Conservation (phyloP, 2,113 vertebrate genomes). For the Bostrychus sinensis region DNA sequence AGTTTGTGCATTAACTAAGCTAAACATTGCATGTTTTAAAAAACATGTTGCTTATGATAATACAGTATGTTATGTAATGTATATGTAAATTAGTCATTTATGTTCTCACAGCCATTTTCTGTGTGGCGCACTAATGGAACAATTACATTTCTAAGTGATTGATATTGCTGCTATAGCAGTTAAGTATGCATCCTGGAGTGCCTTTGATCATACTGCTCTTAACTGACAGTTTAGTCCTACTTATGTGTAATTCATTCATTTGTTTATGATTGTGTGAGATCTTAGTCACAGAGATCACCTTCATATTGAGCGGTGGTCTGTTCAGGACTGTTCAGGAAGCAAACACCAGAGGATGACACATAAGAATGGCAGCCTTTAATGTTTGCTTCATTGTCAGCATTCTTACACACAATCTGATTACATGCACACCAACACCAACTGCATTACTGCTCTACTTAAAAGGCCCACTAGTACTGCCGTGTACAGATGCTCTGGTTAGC, state of each 20-base stretch:
- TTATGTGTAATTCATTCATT: neutral
- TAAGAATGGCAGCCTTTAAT: conserved; percentile 16
- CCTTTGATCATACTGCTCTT: neutral
- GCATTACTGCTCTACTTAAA: neutral
- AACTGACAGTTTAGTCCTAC: neutral
- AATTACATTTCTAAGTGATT: neutral
- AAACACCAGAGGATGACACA: conserved; percentile 46
- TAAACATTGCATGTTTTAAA: no score
- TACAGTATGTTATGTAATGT: no score
- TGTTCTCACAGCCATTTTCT: neutral
- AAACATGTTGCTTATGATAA: no score
- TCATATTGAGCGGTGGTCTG: conserved; percentile 17
- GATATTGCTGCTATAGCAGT: neutral
- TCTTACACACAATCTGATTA: neutral
- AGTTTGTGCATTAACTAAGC: no score
- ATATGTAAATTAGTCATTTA: no score
- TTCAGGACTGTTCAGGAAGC: conserved; percentile 43
- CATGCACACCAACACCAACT: neutral
- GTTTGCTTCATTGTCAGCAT: neutral
- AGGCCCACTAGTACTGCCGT: neutral
- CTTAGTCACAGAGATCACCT: neutral
- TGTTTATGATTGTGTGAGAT: neutral
- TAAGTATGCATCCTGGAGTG: neutral
- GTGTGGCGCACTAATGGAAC: neutral
- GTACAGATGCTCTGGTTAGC: conserved; percentile 12